Conservation (phyloP, 2,797 vertebrate species). For the Remorina albescens region DNA sequence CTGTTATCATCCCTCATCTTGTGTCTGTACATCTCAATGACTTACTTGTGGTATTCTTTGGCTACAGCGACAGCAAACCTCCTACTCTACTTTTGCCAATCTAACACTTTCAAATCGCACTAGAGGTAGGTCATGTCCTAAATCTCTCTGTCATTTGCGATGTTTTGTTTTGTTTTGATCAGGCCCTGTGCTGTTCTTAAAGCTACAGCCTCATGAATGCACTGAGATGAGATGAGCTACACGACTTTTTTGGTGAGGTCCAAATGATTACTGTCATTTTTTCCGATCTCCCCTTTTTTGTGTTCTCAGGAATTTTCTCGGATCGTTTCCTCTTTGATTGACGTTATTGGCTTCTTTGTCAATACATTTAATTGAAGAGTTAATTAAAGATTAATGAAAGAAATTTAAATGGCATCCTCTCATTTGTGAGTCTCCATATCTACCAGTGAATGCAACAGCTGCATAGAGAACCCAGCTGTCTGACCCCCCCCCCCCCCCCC, state of each 20-base stretch:
- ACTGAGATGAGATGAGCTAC: constrained; percentile 39
- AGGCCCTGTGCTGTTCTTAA: constrained; percentile 22
- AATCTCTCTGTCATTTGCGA: no score
- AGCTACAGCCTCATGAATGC: constrained; percentile 43
- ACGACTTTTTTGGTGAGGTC: constrained; percentile 25
- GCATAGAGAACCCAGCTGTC: constrained; percentile 28
- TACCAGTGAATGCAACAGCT: constrained; percentile 1
- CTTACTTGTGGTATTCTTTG: constrained; percentile 18
- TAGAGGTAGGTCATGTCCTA: background rate
- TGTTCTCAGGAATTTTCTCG: constrained; percentile 76
- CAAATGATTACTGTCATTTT: constrained; percentile 26
- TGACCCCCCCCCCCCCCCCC: constrained; percentile 17
- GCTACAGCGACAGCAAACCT: constrained; percentile 7
- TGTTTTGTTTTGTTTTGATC: no score
- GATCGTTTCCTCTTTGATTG: constrained; percentile 53
- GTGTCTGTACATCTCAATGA: constrained; percentile 25
- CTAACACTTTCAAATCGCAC: constrained; percentile 11
- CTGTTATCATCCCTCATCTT: constrained; percentile 17
- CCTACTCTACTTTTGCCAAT: background rate
- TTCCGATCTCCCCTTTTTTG: constrained; percentile 52
- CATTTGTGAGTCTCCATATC: constrained; percentile 20
- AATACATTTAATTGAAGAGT: constrained; percentile 70
- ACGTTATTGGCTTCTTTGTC: constrained; percentile 64
- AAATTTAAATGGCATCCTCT: constrained; percentile 13
- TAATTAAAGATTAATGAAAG: background rate